These are phyloP conservation scores for Microctenopoma steveboyesi DNA, from an alignment of 2,797 vertebrate genomes.

Conservation along the genomic window DNA sequence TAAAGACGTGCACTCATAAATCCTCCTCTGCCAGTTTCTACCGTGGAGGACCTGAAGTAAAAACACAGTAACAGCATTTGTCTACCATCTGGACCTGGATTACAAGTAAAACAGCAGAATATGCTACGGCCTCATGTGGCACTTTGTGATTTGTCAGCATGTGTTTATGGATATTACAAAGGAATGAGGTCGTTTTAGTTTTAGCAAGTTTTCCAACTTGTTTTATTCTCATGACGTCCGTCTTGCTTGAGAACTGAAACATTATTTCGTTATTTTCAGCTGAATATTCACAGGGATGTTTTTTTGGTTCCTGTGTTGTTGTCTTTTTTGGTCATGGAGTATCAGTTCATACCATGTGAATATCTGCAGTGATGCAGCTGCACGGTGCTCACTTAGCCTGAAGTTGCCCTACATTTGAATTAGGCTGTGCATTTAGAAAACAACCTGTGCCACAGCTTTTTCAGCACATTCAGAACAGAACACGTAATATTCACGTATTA, in stretches of 20 bases:
- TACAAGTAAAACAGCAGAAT: constrained; percentile 29
- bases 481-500: too few relatives aligned
- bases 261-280: constrained; percentile 3
- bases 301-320: background rate
- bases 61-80: constrained; percentile 35
- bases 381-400: constrained; percentile 7
- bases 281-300: background rate
- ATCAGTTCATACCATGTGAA: background rate
- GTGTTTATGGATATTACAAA: constrained; percentile 20
- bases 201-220: background rate
- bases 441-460: too few relatives aligned
- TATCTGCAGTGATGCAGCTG: constrained; percentile 19
- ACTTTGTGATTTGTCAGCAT: constrained; percentile 18
- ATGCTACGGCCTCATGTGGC: constrained; percentile 11
- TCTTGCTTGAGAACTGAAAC: constrained; percentile 1
- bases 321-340: too few relatives aligned
- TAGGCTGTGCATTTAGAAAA: too few relatives aligned
- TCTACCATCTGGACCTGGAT: constrained; percentile 47
- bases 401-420: constrained; percentile 30
- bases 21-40: constrained; percentile 13
- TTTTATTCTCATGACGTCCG: constrained; percentile 12
- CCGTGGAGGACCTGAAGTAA: constrained; percentile 13
- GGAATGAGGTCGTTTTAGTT: background rate
- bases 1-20: background rate
- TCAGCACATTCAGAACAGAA: too few relatives aligned